A percentile compares a stretch with the other conserved stretches of the same genome.
Evolutionary conservation across 2,888 invertebrate species (phyloP).

Genomic region (Micoletzkya japonica): DNA sequence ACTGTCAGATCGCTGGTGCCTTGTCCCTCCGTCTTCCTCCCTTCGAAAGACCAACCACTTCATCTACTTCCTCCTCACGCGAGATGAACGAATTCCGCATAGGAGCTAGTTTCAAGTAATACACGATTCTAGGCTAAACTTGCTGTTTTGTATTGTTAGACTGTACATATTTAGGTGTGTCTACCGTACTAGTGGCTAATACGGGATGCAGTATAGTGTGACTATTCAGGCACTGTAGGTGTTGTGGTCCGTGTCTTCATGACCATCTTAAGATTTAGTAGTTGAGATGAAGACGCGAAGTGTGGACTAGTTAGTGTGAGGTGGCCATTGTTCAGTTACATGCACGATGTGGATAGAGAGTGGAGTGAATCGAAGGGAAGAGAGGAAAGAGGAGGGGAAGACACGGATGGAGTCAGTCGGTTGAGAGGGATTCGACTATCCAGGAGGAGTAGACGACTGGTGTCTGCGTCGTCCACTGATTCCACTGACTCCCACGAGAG

Average conservation of each 20-base stretch:
- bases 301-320: background rate
- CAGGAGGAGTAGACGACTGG: background rate
- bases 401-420: background rate
- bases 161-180: too few relatives aligned
- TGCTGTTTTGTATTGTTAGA: too few relatives aligned
- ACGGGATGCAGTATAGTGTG: too few relatives aligned
- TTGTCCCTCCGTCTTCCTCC: constrained; percentile 15
- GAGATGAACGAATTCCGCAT: constrained; percentile 17
- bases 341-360: background rate
- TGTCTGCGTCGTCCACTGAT: constrained; percentile 11
- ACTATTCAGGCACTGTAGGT: too few relatives aligned
- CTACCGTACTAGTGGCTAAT: too few relatives aligned
- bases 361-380: background rate
- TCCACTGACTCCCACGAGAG: constrained; percentile 3
- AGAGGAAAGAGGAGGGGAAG: background rate
- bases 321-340: background rate
- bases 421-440: background rate
- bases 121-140: too few relatives aligned
- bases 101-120: constrained; percentile 2
- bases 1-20: constrained; percentile 12
- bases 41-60: background rate
- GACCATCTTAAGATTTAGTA: too few relatives aligned
- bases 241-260: too few relatives aligned
- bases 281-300: background rate
- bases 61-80: background rate